phyloP scores from a whole-genome alignment of 2,113 vertebrate genomes.

The Gymnobelideus leadbeateri region DNA sequence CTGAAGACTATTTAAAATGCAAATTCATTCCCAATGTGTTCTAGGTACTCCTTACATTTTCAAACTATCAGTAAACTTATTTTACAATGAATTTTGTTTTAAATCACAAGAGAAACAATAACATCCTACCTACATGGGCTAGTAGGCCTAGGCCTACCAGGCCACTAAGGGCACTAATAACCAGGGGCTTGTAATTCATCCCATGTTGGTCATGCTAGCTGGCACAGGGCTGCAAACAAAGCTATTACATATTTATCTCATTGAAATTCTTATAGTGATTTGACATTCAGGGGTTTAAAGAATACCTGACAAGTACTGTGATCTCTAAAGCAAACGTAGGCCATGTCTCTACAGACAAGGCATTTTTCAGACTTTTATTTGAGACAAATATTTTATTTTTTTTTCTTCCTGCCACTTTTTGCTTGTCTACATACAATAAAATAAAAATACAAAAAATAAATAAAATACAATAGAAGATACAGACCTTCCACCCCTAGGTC shows the following conservation, averaged over 20 bases:
- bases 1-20: background rate
- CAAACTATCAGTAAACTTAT: background rate
- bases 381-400: background rate
- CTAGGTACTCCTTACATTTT: slow-evolving; percentile 19
- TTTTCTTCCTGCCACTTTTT: background rate
- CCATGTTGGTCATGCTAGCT: no score
- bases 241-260: background rate
- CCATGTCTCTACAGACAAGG: background rate
- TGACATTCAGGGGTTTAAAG: background rate
- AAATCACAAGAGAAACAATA: slow-evolving; percentile 27
- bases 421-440: no score
- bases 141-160: no score
- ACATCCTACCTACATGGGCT: background rate
- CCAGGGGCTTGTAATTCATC: no score
- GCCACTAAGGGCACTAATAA: no score
- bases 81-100: slow-evolving; percentile 20
- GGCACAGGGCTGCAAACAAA: background rate
- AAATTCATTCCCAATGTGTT: slow-evolving; percentile 19
- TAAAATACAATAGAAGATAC: no score
- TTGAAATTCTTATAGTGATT: slow-evolving; percentile 26
- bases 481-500: no score
- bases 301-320: slow-evolving; percentile 9
- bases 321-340: slow-evolving; percentile 27
- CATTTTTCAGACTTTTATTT: slow-evolving; percentile 8
- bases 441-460: no score